Evolutionary conservation across 2,888 invertebrate species (phyloP).

Genomic region (Chrysolina americana): DNA sequence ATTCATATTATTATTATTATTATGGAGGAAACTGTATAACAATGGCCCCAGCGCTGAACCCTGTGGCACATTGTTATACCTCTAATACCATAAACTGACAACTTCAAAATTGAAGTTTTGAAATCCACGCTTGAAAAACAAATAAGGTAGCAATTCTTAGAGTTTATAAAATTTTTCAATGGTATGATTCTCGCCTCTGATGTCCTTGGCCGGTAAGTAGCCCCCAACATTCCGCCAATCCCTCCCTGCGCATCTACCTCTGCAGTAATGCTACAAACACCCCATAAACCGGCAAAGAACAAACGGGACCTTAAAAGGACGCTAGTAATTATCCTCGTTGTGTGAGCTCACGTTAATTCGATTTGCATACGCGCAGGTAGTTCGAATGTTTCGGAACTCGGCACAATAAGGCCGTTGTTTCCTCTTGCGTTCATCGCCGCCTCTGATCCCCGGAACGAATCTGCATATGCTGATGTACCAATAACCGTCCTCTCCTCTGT

Average conservation of each 20-base stretch:
- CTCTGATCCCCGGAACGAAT: conserved; percentile 66
- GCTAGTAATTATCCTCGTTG: conserved; percentile 60
- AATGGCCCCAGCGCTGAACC: too few species aligned
- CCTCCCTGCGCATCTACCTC: conserved; percentile 35
- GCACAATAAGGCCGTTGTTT: conserved; percentile 62
- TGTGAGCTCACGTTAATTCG: conserved; percentile 58
- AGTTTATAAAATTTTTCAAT: too few species aligned
- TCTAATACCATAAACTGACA: too few species aligned
- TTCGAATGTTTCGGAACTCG: conserved; percentile 49
- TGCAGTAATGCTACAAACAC: conserved; percentile 30
- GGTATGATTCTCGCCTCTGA: too few species aligned
- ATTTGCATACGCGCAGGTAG: conserved; percentile 65
- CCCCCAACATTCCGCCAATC: not conserved
- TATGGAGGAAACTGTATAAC: too few species aligned
- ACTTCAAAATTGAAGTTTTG: too few species aligned
- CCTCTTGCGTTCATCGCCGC: conserved; percentile 61
- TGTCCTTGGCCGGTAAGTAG: too few species aligned
- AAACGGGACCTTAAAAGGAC: conserved; percentile 45
- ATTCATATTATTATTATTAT: too few species aligned
- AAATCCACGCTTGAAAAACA: too few species aligned
- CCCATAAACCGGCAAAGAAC: conserved; percentile 43
- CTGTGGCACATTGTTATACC: too few species aligned
- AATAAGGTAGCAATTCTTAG: too few species aligned
- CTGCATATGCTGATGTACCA: conserved; percentile 61
- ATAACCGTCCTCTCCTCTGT: conserved; percentile 26